Evolutionary conservation across 53 echinoderm and acorn worm genomes (phyloP).

Genomic region (Echinarachnius parma): DNA sequence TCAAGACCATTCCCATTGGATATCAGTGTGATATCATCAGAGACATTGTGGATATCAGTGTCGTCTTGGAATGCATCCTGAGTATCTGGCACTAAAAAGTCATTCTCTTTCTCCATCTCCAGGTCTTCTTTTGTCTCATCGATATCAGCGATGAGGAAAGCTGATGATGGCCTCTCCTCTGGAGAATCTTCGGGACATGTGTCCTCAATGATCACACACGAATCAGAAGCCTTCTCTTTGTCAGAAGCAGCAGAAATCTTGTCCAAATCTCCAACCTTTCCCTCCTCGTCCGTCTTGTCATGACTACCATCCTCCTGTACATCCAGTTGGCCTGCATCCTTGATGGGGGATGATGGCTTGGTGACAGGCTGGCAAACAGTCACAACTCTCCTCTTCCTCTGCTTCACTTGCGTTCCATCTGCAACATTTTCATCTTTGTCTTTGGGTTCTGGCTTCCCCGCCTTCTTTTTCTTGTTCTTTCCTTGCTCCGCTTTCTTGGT

Average conservation of each 20-base stretch:
- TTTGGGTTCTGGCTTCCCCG: background rate
- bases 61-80: constrained; percentile 20
- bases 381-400: constrained; percentile 17
- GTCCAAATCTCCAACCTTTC: background rate
- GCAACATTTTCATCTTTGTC: constrained; percentile 4
- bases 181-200: constrained; percentile 6
- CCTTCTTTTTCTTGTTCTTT: constrained; percentile 1
- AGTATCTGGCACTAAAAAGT: constrained; percentile 33
- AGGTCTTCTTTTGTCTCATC: constrained; percentile 4
- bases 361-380: constrained; percentile 29
- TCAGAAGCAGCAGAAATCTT: background rate
- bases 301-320: background rate
- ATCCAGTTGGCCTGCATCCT: constrained; percentile 20
- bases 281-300: background rate
- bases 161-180: constrained; percentile 3
- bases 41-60: background rate
- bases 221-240: background rate
- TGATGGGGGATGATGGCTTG: constrained; percentile 31
- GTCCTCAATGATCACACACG: constrained; percentile 25
- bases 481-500: background rate
- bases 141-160: background rate
- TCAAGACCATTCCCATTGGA: constrained; percentile 7
- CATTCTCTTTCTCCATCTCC: constrained; percentile 26
- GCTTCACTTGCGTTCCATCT: constrained; percentile 19
- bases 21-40: constrained; percentile 30